phyloP scores from a whole-genome alignment of 2,113 vertebrate species.

The Hucho hucho region DNA sequence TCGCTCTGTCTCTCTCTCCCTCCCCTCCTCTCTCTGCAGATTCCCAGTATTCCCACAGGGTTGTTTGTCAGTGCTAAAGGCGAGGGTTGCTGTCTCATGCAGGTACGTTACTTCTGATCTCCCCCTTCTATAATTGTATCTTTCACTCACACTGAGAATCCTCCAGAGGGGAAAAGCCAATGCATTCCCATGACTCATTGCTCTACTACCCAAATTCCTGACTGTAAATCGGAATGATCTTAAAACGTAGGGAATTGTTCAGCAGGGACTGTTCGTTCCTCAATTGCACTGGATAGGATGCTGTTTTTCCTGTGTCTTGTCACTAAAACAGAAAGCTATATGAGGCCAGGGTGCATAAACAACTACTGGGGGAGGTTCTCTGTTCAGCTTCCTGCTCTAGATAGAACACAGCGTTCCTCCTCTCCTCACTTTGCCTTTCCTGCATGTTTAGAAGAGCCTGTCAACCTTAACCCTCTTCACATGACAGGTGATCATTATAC shows the following conservation, averaged over 20 bases:
- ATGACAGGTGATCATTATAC: too few species aligned
- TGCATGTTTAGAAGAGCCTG: not conserved
- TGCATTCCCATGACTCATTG: constrained; percentile 16
- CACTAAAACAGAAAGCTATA: constrained; percentile 49
- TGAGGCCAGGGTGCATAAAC: constrained; percentile 35
- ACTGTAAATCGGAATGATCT: constrained; percentile 56
- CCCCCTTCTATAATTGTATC: constrained; percentile 5
- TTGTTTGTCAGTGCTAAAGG: constrained; percentile 93
- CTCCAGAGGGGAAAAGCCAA: constrained; percentile 15
- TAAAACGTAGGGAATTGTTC: constrained; percentile 55
- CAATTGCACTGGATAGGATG: constrained; percentile 41
- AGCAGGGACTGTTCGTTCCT: constrained; percentile 52
- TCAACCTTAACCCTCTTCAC: not conserved
- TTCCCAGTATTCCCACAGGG: constrained; percentile 91
- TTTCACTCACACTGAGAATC: constrained; percentile 22
- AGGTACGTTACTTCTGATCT: constrained; percentile 73
- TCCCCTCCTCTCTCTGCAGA: constrained; percentile 64
- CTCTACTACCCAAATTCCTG: constrained; percentile 47
- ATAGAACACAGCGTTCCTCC: not conserved
- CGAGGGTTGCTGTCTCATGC: constrained; percentile 93
- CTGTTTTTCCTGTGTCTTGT: constrained; percentile 42
- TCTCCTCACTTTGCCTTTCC: not conserved
- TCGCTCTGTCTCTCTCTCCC: too few species aligned
- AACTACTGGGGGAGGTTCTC: not conserved
- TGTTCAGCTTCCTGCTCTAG: not conserved